A percentile compares a stretch with the other conserved stretches of the same genome.
Evolutionary conservation across 2,113 vertebrate species (phyloP).

Genomic region (Rissa tridactyla): DNA sequence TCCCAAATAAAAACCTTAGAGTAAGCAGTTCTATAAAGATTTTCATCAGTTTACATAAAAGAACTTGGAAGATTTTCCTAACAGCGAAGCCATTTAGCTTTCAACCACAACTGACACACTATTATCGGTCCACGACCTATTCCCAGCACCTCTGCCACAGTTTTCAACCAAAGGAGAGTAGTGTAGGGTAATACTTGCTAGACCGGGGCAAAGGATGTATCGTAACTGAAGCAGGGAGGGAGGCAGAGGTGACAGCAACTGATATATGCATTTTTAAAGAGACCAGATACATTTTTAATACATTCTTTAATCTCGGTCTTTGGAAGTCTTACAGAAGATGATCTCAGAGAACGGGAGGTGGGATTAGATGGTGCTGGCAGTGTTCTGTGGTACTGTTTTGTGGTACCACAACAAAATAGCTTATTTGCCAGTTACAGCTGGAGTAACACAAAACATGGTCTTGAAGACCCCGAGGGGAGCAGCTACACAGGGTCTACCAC

Average conservation of each 20-base stretch:
- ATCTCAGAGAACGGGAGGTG: neutral
- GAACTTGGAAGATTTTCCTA: neutral
- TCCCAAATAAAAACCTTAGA: neutral
- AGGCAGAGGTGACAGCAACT: neutral
- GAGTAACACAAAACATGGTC: neutral
- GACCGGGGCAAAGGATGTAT: neutral
- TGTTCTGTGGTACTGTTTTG: neutral
- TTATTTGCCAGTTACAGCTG: neutral
- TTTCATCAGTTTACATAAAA: neutral
- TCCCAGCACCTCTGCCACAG: neutral
- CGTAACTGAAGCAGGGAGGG: neutral
- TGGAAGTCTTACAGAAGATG: neutral
- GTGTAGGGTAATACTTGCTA: neutral
- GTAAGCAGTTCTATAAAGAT: neutral
- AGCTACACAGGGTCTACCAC: neutral
- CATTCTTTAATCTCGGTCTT: neutral
- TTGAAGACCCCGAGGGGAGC: neutral
- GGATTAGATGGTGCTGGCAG: neutral
- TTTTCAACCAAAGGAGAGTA: neutral
- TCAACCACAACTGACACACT: neutral
- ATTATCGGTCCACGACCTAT: neutral
- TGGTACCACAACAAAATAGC: neutral
- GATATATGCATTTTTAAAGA: neutral
- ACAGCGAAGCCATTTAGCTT: neutral
- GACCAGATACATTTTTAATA: neutral